Base-by-base conservation (phyloP, 2,113 vertebrate species). In the Hippolais icterina region DNA sequence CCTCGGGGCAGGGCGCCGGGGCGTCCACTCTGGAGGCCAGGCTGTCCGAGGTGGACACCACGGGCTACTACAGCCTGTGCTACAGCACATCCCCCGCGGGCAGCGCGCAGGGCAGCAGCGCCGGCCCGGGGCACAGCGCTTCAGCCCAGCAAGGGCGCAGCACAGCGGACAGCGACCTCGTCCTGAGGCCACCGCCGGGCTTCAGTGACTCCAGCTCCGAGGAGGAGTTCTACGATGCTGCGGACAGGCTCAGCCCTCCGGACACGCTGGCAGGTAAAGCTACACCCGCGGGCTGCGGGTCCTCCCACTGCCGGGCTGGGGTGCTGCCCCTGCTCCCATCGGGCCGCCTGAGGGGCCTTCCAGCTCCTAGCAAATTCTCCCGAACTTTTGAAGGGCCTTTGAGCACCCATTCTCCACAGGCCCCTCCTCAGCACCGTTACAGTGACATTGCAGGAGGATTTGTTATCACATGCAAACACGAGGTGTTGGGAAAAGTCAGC, bases 161-260 rank as follows among this genome's bases (percentile, higher is more conserved):
- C 22, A 39, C 89, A 5, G 52, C 53, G 7, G 31, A 33, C 5
- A 87, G 91, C 1, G 31, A 93, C 7, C 96, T 97, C 37, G 97
- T 98, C 78, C 97, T 99, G 20, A 97, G 98, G 31, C 97, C 97
- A 1, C 97, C 98, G 1, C 97, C 97, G 39, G 98, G 98, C 41
- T 99, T 99, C 83, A 98, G 98, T 78, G 99, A 99, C 39, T 98
- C 98, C 87, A 98, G 97, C 83, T 99, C 99, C 9, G 99, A 99
- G 47, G 99, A 99, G 54, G 99, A 99, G 93, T 99, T 99, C 97
- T 99, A 98, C 76, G 99, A 99, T 20, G 99, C 99, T 22, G 98
- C 98, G 25, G 99, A 99, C 87, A 98, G 98, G 93, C 98, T 99
- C 28, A 99, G 98, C 42, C 98, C 98, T 5, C 98, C 96, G 10